Conservation (phyloP, 92 coral and sea anemone species). For the Isaurus tuberculatus region DNA sequence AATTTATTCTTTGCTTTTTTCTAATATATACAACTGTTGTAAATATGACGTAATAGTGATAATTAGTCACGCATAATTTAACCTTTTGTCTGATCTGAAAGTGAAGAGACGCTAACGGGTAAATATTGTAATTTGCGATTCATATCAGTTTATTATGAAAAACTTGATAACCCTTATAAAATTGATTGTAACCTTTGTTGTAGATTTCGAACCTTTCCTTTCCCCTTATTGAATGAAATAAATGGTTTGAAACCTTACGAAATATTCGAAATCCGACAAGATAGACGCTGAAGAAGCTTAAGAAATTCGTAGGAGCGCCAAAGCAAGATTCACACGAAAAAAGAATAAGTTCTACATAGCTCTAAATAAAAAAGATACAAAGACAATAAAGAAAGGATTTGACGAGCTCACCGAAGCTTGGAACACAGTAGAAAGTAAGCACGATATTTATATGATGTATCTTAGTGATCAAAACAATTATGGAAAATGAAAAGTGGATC, state of each 20-base stretch:
- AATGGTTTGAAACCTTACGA: conserved; percentile 16
- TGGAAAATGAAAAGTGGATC: conserved; percentile 31
- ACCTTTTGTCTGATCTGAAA: no score
- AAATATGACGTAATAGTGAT: no score
- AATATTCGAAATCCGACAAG: conserved; percentile 56
- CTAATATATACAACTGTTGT: no score
- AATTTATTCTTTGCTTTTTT: no score
- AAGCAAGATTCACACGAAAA: conserved; percentile 48
- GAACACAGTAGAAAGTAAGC: conserved; percentile 56
- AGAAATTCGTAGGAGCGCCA: conserved; percentile 51
- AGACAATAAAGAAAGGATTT: conserved; percentile 13
- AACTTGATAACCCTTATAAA: no score
- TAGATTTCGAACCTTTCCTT: no score
- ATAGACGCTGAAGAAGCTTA: conserved; percentile 45
- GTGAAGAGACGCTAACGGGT: no score
- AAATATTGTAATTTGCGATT: no score
- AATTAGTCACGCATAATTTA: no score
- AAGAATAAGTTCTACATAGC: conserved; percentile 45
- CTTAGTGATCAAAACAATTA: conserved; percentile 33
- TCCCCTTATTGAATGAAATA: no score
- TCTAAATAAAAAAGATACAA: conserved; percentile 29
- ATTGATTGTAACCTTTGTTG: no score
- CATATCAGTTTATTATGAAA: no score
- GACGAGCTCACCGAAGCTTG: conserved; percentile 52
- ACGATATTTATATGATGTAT: conserved; percentile 53